Evolutionary conservation across 2,797 vertebrate species (phyloP), one percentile per base, ranked within the genome.

Genomic region (Cygnus olor): DNA sequence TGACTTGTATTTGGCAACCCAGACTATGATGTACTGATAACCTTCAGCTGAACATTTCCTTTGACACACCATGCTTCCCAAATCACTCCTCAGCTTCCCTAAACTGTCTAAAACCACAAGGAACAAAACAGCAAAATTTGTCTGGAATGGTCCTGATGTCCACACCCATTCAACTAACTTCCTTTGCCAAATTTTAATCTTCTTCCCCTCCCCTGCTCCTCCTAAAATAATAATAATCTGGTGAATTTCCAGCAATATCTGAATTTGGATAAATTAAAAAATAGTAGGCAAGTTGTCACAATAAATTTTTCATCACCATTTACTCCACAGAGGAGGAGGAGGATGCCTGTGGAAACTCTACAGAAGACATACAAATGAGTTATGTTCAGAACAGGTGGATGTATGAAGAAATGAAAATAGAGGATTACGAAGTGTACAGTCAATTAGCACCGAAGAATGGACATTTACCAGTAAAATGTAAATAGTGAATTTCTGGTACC

Each of bases 361-460:
- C 17, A 71, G 56, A 65, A 64, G 15, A 47, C 68, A 63, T 40
- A 72, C 5, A 4, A 92, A 63, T 2, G 2, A 58, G 20, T 79
- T 57, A 42, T 28, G 7, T 47, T 44, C 42, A 38, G 47, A 85
- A 76, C 44, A 65, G 21, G 85, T 82, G 80, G 13, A 92, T 45
- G 74, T 94, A 93, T 60, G 49, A 47, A 65, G 10, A 42, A 38
- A 7, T 14, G 6, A 19, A 80, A 90, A 34, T n/a, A 66, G 88
- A 96, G 45, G 14, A 24, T 30, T 68, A 40, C 5, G 73, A 60
- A 71, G 82, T 66, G 30, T 34, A 58, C 30, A 81, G 86, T 66
- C 74, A 83, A n/a, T 34, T 79, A 38, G 8, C 40, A 90, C 65
- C 47, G 86, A 93, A 87, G 65, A 78, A 90, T 77, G 93, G 89